Conservation (phyloP, 2,113 vertebrate species). For the Micronycteris hirsuta region DNA sequence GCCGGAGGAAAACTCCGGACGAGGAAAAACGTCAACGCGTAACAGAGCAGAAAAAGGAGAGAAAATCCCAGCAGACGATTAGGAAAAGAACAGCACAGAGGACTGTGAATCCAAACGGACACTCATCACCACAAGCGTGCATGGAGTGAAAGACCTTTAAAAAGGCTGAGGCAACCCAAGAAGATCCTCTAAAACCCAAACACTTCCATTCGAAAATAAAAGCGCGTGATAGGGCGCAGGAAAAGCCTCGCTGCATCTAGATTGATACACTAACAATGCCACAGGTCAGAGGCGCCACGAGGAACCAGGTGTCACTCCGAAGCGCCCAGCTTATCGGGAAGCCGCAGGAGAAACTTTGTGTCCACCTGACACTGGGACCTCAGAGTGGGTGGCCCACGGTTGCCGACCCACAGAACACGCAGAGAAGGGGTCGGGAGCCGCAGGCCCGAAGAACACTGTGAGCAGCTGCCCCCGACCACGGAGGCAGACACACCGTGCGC, state of each 20-base stretch:
- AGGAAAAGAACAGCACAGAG: no score
- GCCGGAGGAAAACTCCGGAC: not conserved
- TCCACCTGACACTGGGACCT: not conserved
- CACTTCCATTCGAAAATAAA: no score
- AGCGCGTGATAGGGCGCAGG: no score
- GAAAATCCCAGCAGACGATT: not conserved
- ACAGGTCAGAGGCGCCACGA: not conserved
- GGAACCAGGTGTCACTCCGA: rapidly evolving
- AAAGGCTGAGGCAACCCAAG: not conserved
- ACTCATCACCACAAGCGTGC: not conserved
- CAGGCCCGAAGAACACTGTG: not conserved
- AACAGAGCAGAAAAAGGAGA: not conserved
- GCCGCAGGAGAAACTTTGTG: rapidly evolving
- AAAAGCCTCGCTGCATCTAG: no score
- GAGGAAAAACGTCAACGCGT: not conserved
- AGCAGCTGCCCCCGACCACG: rapidly evolving
- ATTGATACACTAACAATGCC: no score
- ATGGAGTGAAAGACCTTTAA: not conserved
- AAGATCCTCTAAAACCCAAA: not conserved
- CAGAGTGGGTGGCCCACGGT: not conserved
- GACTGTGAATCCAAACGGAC: not conserved
- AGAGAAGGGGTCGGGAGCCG: no score
- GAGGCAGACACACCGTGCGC: not conserved
- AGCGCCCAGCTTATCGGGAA: not conserved
- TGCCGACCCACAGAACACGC: not conserved